Evolutionary conservation across 1,140 invertebrate species (phyloP).

Genomic region (Orius insidiosus): DNA sequence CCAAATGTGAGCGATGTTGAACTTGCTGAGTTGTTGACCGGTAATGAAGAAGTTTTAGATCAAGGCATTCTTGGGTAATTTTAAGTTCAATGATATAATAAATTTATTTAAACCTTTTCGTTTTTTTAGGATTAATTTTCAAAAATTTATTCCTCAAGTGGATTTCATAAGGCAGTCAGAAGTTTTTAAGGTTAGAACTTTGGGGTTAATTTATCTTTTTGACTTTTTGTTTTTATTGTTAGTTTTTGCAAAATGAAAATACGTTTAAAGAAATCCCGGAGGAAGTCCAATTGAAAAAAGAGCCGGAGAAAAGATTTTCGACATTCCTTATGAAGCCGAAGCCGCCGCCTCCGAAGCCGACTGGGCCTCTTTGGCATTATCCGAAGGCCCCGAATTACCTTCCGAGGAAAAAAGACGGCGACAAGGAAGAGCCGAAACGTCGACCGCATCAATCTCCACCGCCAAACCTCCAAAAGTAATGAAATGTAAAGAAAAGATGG

Average conservation of each 20-base stretch:
- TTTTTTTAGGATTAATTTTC: slow-evolving; percentile 41
- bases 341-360: slow-evolving; percentile 13
- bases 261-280: slow-evolving; percentile 21
- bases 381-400: slow-evolving; percentile 11
- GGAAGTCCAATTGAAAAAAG: slow-evolving; percentile 21
- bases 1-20: slow-evolving; percentile 22
- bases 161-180: slow-evolving; percentile 46
- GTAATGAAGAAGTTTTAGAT: slow-evolving; percentile 43
- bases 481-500: too few relatives aligned
- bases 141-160: slow-evolving; percentile 42
- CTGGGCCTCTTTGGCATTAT: slow-evolving; percentile 9
- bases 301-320: slow-evolving; percentile 23
- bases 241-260: slow-evolving; percentile 22
- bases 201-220: slow-evolving; percentile 5
- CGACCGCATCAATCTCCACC: too few relatives aligned
- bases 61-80: slow-evolving; percentile 44
- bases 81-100: background rate
- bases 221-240: background rate
- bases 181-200: slow-evolving; percentile 34
- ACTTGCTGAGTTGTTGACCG: slow-evolving; percentile 44
- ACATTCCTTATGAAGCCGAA: slow-evolving; percentile 21
- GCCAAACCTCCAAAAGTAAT: background rate
- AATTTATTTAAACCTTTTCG: background rate
- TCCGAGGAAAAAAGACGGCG: slow-evolving; percentile 1
- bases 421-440: slow-evolving; percentile 3